These are phyloP conservation scores for Premnoplex brunnescens DNA, from an alignment of 2,797 vertebrate genomes.

Conservation along the genomic window DNA sequence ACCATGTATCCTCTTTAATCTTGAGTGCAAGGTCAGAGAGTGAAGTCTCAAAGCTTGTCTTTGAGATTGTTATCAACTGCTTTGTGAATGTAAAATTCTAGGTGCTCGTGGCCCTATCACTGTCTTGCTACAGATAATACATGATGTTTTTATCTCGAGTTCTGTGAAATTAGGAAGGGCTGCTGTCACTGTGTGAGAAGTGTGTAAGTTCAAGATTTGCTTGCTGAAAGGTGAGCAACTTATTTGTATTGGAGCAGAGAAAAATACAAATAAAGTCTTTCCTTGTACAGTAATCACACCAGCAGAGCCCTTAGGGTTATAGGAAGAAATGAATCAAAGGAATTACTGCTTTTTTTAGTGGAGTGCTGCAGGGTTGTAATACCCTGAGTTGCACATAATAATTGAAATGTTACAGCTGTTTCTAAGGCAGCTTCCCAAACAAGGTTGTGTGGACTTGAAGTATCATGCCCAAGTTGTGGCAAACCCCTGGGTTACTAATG, in stretches of 20 bases:
- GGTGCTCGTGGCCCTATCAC: not conserved
- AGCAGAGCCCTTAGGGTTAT: not conserved
- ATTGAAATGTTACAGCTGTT: not conserved
- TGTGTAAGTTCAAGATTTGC: not conserved
- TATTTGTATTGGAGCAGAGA: not conserved
- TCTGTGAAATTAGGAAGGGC: not conserved
- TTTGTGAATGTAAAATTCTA: not conserved
- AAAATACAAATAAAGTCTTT: not conserved
- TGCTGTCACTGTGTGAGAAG: not conserved
- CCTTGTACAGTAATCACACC: not conserved
- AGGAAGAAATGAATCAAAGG: not conserved
- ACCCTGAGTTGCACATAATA: not conserved
- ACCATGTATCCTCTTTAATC: not conserved
- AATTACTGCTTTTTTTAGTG: not conserved
- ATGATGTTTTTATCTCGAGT: not conserved
- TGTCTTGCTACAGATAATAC: not conserved
- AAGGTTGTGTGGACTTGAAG: not conserved
- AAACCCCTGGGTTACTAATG: not conserved
- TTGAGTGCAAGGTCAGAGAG: not conserved
- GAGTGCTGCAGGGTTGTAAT: not conserved
- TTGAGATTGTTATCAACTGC: constrained; percentile 3
- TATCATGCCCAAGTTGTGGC: not conserved
- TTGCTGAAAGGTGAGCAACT: not conserved
- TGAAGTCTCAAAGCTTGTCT: not conserved
- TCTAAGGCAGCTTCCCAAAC: not conserved